A percentile compares a stretch with the other conserved stretches of the same genome.
These are phyloP conservation scores for Sesamia nonagrioides DNA, from an alignment of 1,140 invertebrate species.

Conservation along the genomic window DNA sequence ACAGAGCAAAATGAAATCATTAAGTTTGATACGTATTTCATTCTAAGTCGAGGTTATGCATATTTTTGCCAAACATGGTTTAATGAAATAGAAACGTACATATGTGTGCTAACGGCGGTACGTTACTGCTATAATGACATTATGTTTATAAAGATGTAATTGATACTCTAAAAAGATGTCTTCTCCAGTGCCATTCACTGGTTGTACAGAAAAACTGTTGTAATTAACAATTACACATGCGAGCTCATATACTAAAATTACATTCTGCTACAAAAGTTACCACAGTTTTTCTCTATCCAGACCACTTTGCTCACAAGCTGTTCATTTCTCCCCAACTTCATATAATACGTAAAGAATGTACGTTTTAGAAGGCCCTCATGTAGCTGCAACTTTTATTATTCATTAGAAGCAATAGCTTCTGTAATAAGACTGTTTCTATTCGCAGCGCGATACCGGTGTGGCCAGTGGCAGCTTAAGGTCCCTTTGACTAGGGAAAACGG, in stretches of 20 bases:
- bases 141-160: no score
- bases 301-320: background rate
- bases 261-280: background rate
- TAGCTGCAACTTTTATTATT: conserved; percentile 49
- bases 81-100: no score
- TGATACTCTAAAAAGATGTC: no score
- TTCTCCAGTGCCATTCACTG: no score
- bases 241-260: background rate
- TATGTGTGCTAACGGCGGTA: no score
- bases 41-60: background rate
- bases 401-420: conserved; percentile 45
- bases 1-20: background rate
- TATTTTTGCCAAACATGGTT: no score
- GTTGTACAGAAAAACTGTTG: no score
- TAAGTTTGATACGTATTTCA: no score
- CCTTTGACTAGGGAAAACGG: background rate
- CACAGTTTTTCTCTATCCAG: background rate
- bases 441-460: conserved; percentile 19
- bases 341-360: conserved; percentile 21
- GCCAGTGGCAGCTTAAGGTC: background rate
- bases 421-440: conserved; percentile 51
- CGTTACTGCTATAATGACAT: no score
- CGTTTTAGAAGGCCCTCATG: conserved; percentile 28
- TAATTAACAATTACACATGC: no score
- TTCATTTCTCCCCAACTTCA: conserved; percentile 21